phyloP scores from a whole-genome alignment of 2,888 invertebrate species.

The Pharmacophagus antenor region DNA sequence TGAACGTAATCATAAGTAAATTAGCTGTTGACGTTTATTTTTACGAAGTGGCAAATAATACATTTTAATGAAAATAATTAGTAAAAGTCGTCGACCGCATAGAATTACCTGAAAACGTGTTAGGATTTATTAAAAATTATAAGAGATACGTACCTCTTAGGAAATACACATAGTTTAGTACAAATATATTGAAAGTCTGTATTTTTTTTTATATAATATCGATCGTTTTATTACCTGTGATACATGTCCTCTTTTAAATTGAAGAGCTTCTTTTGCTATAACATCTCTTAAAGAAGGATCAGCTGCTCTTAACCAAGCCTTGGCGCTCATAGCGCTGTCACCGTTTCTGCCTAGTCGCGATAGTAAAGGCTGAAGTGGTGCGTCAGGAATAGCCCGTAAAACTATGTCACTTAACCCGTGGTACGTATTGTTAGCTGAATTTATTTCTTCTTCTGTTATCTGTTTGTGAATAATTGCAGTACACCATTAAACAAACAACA shows the following conservation, averaged over 20 bases:
- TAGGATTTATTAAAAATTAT: too few species aligned
- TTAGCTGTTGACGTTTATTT: too few species aligned
- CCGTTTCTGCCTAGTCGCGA: slow-evolving; percentile 84
- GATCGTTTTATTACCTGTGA: slow-evolving; percentile 59
- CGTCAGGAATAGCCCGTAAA: slow-evolving; percentile 89
- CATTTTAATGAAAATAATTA: too few species aligned
- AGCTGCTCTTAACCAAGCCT: slow-evolving; percentile 86
- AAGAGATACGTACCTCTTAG: too few species aligned
- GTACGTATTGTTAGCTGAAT: slow-evolving; percentile 85
- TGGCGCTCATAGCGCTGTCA: slow-evolving; percentile 74
- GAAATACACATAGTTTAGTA: too few species aligned
- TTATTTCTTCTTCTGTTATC: slow-evolving; percentile 87
- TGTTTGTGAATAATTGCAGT: slow-evolving; percentile 44
- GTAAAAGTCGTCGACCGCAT: too few species aligned
- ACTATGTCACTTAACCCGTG: slow-evolving; percentile 89
- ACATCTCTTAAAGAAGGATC: slow-evolving; percentile 90
- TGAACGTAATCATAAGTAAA: too few species aligned
- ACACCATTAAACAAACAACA: too few species aligned
- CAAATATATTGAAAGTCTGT: too few species aligned
- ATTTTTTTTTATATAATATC: neutral
- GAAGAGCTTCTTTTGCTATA: slow-evolving; percentile 92
- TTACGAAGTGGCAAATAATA: too few species aligned
- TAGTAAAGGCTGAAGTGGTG: slow-evolving; percentile 87
- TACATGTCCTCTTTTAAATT: slow-evolving; percentile 85
- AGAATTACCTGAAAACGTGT: too few species aligned